Evolutionary conservation across 2,797 vertebrate genomes (phyloP), one percentile per base, ranked within the genome.

Genomic region (Zenarchopterus dispar): DNA sequence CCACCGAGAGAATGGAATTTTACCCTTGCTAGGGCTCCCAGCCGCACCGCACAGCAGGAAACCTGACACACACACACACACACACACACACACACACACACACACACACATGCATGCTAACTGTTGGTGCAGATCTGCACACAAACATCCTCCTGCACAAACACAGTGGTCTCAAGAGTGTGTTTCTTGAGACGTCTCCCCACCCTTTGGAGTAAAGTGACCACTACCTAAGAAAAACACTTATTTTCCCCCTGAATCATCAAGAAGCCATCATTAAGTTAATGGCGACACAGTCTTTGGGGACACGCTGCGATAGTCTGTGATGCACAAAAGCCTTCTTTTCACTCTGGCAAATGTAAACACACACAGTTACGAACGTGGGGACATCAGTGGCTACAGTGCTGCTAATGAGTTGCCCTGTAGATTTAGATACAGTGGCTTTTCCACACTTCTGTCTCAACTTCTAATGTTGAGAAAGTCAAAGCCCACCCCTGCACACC

Each of bases 1-100:
- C 93, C 79, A 84, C 92, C 85, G 93, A 95, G 95, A 94, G 94
- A 95, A 94, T 95, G 94, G 95, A 96, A 97, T 97, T 96, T 95
- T 96, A 96, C 94, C 93, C 96, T 95, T 86, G 94, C 94, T 93
- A 93, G 91, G 92, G 91, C 92, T 93, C 87, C 82, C 90, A 93
- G 93, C 91, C 90, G 90, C 87, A 90, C 92, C 86, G 82, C 93
- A 89, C 93, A 86, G 89, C 88, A 91, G 89, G 91, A 91, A 86
- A 86, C 88, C 86, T 81, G 83, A 89, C 85, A 81, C 55, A 80
- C 80, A 62, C 48, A 54, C 72, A 74, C 73, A 64, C 65, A 70
- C 65, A 45, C 61, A 81, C 52, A 80, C 79, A 61, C 46, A 52
- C 72, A 74, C 43, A 63, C 17, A 21, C 18, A n/a, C 4, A 28